Conservation (phyloP, 2,797 vertebrate species). For the Notolepis coatsorum region DNA sequence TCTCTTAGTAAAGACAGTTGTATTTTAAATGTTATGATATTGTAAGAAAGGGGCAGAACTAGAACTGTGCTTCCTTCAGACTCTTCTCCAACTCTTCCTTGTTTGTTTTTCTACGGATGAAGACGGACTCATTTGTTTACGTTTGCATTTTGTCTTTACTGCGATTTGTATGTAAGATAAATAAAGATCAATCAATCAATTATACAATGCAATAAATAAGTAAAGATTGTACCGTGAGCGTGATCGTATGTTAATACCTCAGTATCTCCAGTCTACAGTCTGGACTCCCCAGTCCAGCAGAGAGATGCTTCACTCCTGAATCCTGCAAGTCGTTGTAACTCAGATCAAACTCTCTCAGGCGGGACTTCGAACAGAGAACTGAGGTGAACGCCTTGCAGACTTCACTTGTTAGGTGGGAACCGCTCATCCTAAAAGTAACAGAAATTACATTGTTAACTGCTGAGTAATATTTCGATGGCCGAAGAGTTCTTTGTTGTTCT, state of each 20-base stretch:
- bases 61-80: not conserved
- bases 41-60: too few relatives aligned
- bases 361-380: conserved; percentile 25
- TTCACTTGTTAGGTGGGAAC: conserved; percentile 20
- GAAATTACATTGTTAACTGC: not conserved
- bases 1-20: too few relatives aligned
- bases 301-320: too few relatives aligned
- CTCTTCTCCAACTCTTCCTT: too few relatives aligned
- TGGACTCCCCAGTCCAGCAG: conserved; percentile 10
- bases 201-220: too few relatives aligned
- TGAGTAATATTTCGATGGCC: not conserved
- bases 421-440: conserved; percentile 12
- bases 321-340: conserved; percentile 15
- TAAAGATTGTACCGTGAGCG: not conserved
- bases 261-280: conserved; percentile 17
- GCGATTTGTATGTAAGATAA: too few relatives aligned
- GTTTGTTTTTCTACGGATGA: too few relatives aligned
- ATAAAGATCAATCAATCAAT: too few relatives aligned
- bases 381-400: conserved; percentile 22
- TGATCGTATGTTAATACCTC: conserved; percentile 2
- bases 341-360: conserved; percentile 16
- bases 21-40: too few relatives aligned
- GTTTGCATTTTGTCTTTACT: too few relatives aligned
- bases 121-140: too few relatives aligned
- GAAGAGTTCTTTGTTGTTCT: too few relatives aligned